These are phyloP conservation scores for Boulengeromyrus knoepffleri DNA, from an alignment of 2,113 vertebrate genomes.

Conservation along the genomic window DNA sequence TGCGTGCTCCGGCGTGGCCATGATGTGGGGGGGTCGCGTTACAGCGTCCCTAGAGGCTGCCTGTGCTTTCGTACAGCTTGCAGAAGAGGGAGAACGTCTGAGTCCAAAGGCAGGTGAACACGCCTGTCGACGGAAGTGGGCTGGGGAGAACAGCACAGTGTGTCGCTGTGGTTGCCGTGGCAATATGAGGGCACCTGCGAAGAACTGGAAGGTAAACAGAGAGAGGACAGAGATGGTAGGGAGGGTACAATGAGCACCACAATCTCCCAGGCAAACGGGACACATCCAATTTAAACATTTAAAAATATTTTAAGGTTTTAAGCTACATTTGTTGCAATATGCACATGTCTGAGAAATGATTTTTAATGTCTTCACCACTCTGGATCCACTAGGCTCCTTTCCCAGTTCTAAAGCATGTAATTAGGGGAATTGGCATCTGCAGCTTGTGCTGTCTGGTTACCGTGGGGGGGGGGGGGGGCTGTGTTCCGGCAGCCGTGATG, in stretches of 20 bases:
- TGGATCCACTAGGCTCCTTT: not conserved
- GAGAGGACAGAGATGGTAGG: not conserved
- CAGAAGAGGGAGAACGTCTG: not conserved
- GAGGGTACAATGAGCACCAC: not conserved
- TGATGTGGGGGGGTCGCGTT: not conserved
- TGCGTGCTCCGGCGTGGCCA: not conserved
- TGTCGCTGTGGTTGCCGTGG: constrained; percentile 15
- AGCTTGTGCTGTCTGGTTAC: not conserved
- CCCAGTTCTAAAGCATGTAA: not conserved
- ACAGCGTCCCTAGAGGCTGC: not conserved
- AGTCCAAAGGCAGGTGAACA: not conserved
- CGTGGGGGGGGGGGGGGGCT: not conserved
- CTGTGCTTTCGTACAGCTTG: not conserved
- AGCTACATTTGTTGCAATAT: not conserved
- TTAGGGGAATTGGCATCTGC: not conserved
- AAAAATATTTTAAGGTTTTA: not conserved
- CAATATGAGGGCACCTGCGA: not conserved
- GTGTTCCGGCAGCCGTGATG: not conserved
- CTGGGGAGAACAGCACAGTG: not conserved
- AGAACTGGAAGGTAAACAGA: not conserved
- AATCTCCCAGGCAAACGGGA: not conserved
- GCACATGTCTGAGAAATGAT: not conserved
- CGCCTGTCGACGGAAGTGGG: not conserved
- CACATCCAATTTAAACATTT: not conserved
- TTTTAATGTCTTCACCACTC: not conserved